Conservation (phyloP, 2,797 vertebrate species). For the Micropoecilia bifurca region DNA sequence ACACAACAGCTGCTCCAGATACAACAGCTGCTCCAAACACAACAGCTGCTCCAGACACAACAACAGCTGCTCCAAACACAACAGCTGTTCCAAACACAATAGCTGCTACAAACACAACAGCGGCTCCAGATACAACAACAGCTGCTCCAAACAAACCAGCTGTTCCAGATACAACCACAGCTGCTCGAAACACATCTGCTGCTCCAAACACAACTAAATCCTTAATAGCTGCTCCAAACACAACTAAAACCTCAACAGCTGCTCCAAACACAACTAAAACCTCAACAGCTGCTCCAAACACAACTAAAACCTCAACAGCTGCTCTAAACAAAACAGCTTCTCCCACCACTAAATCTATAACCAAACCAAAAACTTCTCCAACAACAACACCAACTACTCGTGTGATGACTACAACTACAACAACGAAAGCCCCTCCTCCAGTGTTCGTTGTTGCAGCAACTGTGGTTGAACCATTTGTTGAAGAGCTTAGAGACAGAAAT, state of each 20-base stretch:
- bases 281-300: background rate
- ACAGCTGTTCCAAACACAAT: background rate
- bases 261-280: background rate
- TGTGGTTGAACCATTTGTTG: background rate
- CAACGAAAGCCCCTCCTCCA: background rate
- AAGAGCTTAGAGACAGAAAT: fast-evolving
- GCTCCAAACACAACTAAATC: no score
- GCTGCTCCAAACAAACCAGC: no score
- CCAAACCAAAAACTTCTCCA: background rate
- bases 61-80: background rate
- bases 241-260: background rate
- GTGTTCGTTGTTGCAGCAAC: background rate
- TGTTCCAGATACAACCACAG: no score
- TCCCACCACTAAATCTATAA: background rate
- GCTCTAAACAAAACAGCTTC: background rate
- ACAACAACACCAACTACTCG: background rate
- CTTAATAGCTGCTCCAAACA: no score
- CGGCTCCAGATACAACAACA: no score
- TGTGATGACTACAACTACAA: slow-evolving; percentile 4
- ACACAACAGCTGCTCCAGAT: no score
- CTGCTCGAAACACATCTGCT: no score
- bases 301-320: background rate
- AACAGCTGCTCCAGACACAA: background rate
- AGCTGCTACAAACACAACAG: no score
- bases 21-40: no score